These are phyloP conservation scores for Eupeodes luniger DNA, from an alignment of 2,888 invertebrate genomes.

Conservation along the genomic window DNA sequence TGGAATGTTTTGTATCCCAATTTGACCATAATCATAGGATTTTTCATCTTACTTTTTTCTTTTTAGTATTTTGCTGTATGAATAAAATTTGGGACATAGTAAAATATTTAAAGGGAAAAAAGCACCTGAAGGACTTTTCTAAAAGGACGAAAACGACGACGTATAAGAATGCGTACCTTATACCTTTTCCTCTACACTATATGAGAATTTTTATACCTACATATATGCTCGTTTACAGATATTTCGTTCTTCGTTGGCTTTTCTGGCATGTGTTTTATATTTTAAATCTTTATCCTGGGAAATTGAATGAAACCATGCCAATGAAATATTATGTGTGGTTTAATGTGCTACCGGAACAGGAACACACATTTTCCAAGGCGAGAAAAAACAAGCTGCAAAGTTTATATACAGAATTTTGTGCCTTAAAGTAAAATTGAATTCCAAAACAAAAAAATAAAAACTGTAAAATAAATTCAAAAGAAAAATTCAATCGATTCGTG, in stretches of 20 bases:
- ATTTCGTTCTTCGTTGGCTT: neutral
- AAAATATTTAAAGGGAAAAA: constrained; percentile 69
- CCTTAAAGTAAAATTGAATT: neutral
- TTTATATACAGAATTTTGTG: neutral
- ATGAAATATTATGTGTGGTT: constrained; percentile 34
- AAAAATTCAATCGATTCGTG: neutral
- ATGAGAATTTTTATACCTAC: constrained; percentile 4
- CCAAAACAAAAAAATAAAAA: neutral
- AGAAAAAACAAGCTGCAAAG: neutral
- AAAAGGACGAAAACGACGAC: neutral
- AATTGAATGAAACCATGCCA: constrained; percentile 28
- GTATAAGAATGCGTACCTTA: constrained; percentile 16
- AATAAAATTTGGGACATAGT: constrained; percentile 66
- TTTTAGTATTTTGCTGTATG: constrained; percentile 40
- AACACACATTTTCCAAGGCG: neutral
- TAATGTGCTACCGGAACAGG: neutral
- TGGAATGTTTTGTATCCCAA: constrained; percentile 58
- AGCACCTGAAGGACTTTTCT: constrained; percentile 67
- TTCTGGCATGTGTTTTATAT: constrained; percentile 34
- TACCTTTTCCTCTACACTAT: neutral
- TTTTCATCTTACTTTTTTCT: neutral
- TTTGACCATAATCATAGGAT: constrained; percentile 48
- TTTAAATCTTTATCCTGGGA: constrained; percentile 33
- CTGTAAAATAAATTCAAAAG: neutral
- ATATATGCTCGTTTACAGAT: constrained; percentile 5